Evolutionary conservation across 1,140 invertebrate genomes (phyloP).

Genomic region (Colletes gigas): DNA sequence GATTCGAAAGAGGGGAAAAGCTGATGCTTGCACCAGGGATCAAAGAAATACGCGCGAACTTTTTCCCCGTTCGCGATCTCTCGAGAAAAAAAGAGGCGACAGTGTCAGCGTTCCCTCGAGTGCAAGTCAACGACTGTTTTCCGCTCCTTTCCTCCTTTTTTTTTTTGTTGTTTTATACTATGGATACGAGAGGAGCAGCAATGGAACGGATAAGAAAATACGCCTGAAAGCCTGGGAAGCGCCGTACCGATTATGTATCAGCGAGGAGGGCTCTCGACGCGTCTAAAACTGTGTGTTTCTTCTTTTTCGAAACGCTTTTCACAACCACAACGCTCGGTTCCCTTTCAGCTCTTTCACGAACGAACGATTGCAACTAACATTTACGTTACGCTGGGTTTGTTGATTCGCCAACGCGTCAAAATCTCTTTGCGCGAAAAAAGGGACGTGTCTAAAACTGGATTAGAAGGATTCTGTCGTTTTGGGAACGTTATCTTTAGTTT

Average conservation of each 20-base stretch:
- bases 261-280: neutral
- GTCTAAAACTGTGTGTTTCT: neutral
- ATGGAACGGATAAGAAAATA: constrained; percentile 42
- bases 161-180: too few species aligned
- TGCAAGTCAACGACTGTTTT: constrained; percentile 41
- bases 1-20: neutral
- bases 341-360: neutral
- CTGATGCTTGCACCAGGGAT: neutral
- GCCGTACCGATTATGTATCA: constrained; percentile 14
- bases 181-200: neutral
- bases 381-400: neutral
- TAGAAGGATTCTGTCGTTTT: too few species aligned
- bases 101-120: constrained; percentile 44
- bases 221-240: constrained; percentile 6
- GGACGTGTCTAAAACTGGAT: too few species aligned
- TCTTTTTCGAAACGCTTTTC: neutral
- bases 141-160: neutral
- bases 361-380: neutral
- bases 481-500: too few species aligned
- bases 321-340: neutral
- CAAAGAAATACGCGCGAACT: constrained; percentile 1
- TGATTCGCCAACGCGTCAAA: neutral
- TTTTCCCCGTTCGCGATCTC: constrained; percentile 22
- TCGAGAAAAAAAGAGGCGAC: constrained; percentile 30
- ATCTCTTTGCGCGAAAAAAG: too few species aligned